Evolutionary conservation across 2,113 vertebrate genomes (phyloP), one percentile per base, ranked within the genome.

Genomic region (Panthera uncia): DNA sequence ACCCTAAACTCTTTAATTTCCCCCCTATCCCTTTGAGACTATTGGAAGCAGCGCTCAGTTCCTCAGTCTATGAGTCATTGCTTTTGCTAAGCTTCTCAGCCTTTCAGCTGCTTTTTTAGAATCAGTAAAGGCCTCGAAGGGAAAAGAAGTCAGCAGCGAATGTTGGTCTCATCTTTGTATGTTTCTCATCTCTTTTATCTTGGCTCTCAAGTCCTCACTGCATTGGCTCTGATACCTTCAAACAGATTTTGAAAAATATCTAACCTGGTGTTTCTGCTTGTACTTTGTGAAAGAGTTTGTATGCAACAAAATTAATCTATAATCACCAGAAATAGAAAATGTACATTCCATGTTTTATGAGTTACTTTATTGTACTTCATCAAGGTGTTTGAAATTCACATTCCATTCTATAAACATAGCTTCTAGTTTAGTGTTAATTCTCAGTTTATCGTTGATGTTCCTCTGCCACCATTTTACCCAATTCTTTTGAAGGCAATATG

Each of bases 51-150:
- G 92, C 33, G 90, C 83, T 79, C 33, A 80, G 78, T 55, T 96
- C 82, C 73, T 95, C 71, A 15, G 86, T 63, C 63, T 68, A 27
- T 97, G 97, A 97, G 94, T 97, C 97, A 97, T 55, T 6, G 18
- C 91, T 63, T 95, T 80, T 95, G 93, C 88, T 95, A 86, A 96
- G 87, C 79, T 94, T 84, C 61, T 94, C 86, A 86, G 95, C 45
- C 61, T 89, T 95, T 86, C 94, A 89, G 79, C 90, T 97, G 94
- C 57, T 89, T 80, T 85, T 95, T 89, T 81, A 84, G 91, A 91
- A 55, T 63, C 66, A 96, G 73, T 63, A 79, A 96, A 89, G 61
- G 82, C n/a, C 48, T 96, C 29, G 5, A 81, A 85, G 92, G 79
- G 92, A 68, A 96, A 96, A 97, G 50, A 52, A 93, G 82, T 82